Evolutionary conservation across 2,113 vertebrate genomes (phyloP).

Genomic region (Seriola aureovittata): DNA sequence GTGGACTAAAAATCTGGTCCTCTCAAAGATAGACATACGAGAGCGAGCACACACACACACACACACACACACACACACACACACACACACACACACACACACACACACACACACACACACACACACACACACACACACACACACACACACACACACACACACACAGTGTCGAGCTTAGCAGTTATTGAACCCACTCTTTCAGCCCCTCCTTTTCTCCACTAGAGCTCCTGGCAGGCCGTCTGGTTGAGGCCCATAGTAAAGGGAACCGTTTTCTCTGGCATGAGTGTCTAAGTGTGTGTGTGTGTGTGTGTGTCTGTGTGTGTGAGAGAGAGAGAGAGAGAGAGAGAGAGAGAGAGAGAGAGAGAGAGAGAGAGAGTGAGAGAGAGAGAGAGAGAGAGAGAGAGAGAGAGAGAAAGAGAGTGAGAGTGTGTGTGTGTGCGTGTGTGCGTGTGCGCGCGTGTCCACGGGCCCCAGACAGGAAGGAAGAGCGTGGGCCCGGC

Average conservation of each 20-base stretch:
- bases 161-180: constrained; percentile 33
- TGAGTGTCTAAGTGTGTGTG: constrained; percentile 41
- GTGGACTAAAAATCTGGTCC: no score
- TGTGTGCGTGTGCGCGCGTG: constrained; percentile 50
- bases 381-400: no score
- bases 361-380: no score
- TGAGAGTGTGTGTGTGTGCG: constrained; percentile 38
- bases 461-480: constrained; percentile 85
- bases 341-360: no score
- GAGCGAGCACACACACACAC: not conserved
- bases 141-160: constrained; percentile 33
- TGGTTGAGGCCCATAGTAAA: constrained; percentile 77
- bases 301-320: no score
- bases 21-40: no score
- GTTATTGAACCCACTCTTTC: constrained; percentile 65
- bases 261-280: constrained; percentile 75
- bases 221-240: constrained; percentile 71
- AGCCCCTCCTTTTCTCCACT: constrained; percentile 55
- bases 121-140: not conserved
- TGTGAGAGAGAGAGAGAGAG: no score
- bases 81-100: constrained; percentile 35
- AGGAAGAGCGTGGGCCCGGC: constrained; percentile 84
- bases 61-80: not conserved
- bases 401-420: not conserved
- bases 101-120: constrained; percentile 22